These are phyloP conservation scores for Phortica variegata DNA, from an alignment of 1,140 invertebrate species.

Conservation along the genomic window DNA sequence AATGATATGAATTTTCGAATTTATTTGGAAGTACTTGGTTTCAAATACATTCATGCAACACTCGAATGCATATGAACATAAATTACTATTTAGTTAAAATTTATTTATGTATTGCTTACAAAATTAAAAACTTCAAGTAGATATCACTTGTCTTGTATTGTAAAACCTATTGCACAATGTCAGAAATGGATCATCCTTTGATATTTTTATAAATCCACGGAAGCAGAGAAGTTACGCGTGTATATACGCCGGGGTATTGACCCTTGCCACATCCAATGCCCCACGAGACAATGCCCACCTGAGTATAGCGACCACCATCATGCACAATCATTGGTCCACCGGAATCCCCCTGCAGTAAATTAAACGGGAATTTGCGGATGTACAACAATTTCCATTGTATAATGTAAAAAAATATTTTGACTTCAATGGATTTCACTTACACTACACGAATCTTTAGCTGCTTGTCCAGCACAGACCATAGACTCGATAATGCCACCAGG, in stretches of 20 bases:
- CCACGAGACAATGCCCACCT: conserved; percentile 90
- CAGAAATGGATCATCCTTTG: too few relatives aligned
- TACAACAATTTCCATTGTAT: too few relatives aligned
- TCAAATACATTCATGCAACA: too few relatives aligned
- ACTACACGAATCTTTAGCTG: conserved; percentile 83
- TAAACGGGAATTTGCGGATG: conserved; percentile 12
- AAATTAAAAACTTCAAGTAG: too few relatives aligned
- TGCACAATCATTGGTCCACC: conserved; percentile 87
- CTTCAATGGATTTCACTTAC: conserved; percentile 61
- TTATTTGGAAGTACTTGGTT: too few relatives aligned
- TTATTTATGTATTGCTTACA: too few relatives aligned
- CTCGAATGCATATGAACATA: too few relatives aligned
- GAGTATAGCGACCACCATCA: conserved; percentile 71
- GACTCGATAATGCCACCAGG: conserved; percentile 84
- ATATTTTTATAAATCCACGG: conserved; percentile 76
- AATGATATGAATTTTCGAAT: too few relatives aligned
- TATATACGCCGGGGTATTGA: conserved; percentile 79
- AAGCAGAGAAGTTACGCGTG: conserved; percentile 71
- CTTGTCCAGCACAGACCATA: conserved; percentile 82
- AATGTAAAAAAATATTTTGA: background rate
- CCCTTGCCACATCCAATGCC: conserved; percentile 91
- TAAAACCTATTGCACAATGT: too few relatives aligned
- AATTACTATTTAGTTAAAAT: background rate
- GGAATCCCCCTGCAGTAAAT: conserved; percentile 76
- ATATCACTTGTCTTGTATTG: too few relatives aligned